A percentile compares a stretch with the other conserved stretches of the same genome.
Evolutionary conservation across 2,888 invertebrate species (phyloP).

Genomic region (Trichopria drosophilae): DNA sequence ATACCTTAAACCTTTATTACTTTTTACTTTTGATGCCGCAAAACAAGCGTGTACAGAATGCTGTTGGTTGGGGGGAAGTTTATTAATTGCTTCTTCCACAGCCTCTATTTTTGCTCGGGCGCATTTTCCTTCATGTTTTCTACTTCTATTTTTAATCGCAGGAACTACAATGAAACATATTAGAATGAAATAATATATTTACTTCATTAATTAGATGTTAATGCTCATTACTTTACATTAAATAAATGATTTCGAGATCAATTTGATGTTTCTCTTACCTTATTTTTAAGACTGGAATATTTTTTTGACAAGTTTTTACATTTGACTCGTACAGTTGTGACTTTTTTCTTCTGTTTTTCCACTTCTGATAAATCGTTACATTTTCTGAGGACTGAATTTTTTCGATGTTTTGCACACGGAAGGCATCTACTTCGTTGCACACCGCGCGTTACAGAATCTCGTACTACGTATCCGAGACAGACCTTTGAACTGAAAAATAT

Average conservation of each 20-base stretch:
- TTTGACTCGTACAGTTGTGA: not conserved
- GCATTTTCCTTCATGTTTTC: slow-evolving; percentile 13
- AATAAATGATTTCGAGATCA: no score
- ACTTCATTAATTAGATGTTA: no score
- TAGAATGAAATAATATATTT: no score
- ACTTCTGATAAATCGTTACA: not conserved
- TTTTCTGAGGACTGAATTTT: slow-evolving; percentile 1
- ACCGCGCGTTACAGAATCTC: not conserved
- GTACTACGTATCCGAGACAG: slow-evolving; percentile 7
- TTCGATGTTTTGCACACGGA: slow-evolving; percentile 5
- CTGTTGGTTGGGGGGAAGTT: slow-evolving; percentile 5
- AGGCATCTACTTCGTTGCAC: not conserved
- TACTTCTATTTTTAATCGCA: slow-evolving; percentile 1
- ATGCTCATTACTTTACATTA: no score
- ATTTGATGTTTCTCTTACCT: no score
- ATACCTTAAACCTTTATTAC: slow-evolving; percentile 19
- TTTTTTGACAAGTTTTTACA: not conserved
- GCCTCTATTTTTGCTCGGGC: slow-evolving; percentile 5
- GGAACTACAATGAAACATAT: not conserved
- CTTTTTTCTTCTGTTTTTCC: no score
- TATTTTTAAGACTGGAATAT: not conserved
- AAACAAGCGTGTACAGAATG: slow-evolving; percentile 12
- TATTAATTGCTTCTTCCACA: slow-evolving; percentile 13
- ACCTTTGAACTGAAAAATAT: no score
- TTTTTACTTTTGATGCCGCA: slow-evolving; percentile 10